Evolutionary conservation across 2,113 vertebrate genomes (phyloP).

Genomic region (Caloenas nicobarica): DNA sequence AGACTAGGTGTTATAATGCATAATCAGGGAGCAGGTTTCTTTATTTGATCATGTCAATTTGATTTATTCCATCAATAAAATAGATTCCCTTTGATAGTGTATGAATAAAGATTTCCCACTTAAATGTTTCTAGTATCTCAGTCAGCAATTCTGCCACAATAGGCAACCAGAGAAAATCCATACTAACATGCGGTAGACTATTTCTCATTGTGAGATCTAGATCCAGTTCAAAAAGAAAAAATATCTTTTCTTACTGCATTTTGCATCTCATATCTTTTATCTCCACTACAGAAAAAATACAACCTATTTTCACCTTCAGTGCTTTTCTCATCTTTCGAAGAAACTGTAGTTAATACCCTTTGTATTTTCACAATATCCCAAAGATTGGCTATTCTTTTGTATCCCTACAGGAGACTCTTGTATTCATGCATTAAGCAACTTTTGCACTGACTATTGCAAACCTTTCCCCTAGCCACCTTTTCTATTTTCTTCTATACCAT

Average conservation of each 20-base stretch:
- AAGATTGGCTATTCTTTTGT: not conserved
- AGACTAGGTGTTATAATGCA: not conserved
- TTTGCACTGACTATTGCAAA: not conserved
- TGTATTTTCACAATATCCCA: slow-evolving; percentile 19
- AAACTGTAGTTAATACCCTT: not conserved
- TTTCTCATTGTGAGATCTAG: not conserved
- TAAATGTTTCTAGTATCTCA: not conserved
- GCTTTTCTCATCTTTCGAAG: not conserved
- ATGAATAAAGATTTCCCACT: not conserved
- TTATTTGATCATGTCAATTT: not conserved
- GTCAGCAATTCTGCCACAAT: not conserved
- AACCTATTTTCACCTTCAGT: not conserved
- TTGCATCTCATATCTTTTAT: not conserved
- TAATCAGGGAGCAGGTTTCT: not conserved
- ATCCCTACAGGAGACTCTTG: not conserved
- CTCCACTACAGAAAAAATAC: not conserved
- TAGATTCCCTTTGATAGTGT: not conserved
- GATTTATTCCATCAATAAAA: not conserved
- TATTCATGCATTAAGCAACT: not conserved
- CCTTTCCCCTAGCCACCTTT: not conserved
- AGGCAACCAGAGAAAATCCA: not conserved
- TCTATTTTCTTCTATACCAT: not conserved
- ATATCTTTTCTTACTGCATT: not conserved
- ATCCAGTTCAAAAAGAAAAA: not conserved
- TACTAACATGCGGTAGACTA: not conserved